These are phyloP conservation scores for Drosophila nebulosa DNA, from an alignment of 1,140 invertebrate species.

Conservation along the genomic window DNA sequence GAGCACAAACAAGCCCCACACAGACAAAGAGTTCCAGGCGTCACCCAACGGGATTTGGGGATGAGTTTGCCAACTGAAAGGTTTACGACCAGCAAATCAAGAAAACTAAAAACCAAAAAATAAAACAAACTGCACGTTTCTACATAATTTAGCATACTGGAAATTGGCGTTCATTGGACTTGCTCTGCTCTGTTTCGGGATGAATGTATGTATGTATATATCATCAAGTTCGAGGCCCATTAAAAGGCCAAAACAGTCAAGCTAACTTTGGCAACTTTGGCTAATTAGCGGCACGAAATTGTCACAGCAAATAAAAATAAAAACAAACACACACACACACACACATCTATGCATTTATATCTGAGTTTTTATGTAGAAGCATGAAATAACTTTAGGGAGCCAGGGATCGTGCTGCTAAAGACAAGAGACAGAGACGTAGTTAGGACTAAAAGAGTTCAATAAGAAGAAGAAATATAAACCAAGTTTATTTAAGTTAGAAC, in stretches of 20 bases:
- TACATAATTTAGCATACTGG: slow-evolving; percentile 47
- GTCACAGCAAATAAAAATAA: slow-evolving; percentile 30
- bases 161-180: neutral
- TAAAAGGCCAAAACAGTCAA: slow-evolving; percentile 12
- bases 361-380: neutral
- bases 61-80: slow-evolving; percentile 23
- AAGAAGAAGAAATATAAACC: neutral
- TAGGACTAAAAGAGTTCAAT: neutral
- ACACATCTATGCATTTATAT: neutral
- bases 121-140: slow-evolving; percentile 44
- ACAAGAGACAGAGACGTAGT: neutral
- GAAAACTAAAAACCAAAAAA: neutral
- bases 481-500: neutral
- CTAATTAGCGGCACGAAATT: slow-evolving; percentile 53
- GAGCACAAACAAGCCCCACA: neutral
- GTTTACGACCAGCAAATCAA: slow-evolving; percentile 37
- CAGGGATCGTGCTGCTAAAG: too few relatives aligned
- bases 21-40: slow-evolving; percentile 4
- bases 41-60: slow-evolving; percentile 22
- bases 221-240: slow-evolving; percentile 23
- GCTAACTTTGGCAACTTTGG: slow-evolving; percentile 24
- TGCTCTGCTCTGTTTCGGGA: neutral
- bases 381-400: neutral
- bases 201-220: neutral
- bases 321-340: too few relatives aligned